Percentiles rank a stretch among this genome's conserved stretches.
Evolutionary conservation across 1,140 invertebrate species (phyloP).

Genomic region (Phymastichus coffea): DNA sequence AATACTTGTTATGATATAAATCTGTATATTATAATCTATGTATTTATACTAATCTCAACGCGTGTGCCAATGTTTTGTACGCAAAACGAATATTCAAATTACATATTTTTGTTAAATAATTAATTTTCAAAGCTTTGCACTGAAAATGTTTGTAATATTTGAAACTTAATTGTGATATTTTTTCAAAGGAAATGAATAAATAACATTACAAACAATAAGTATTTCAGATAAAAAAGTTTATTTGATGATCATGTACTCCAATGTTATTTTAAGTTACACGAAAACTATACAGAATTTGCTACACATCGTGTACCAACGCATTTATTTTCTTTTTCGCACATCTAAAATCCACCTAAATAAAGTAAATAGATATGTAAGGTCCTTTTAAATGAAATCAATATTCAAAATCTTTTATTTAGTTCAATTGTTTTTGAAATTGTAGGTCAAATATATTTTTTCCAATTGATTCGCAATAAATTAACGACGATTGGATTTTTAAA

Average conservation of each 20-base stretch:
- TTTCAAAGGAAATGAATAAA: conserved; percentile 19
- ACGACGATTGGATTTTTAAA: too few species aligned
- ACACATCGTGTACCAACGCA: conserved; percentile 7
- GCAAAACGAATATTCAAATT: too few species aligned
- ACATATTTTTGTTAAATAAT: background rate
- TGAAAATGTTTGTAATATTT: conserved; percentile 10
- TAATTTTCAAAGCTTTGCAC: background rate
- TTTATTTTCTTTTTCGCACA: too few species aligned
- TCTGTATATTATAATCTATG: too few species aligned
- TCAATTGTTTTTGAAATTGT: conserved; percentile 5
- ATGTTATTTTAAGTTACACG: conserved; percentile 25
- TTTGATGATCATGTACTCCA: conserved; percentile 21
- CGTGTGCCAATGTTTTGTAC: too few species aligned
- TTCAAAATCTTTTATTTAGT: background rate
- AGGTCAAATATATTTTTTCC: conserved; percentile 11
- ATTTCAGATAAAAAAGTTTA: conserved; percentile 24
- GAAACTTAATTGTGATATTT: conserved; percentile 29
- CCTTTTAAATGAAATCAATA: background rate
- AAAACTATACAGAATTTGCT: conserved; percentile 25
- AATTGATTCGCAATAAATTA: conserved; percentile 2
- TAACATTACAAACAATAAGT: conserved; percentile 4
- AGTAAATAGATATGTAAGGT: background rate
- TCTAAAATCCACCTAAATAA: too few species aligned
- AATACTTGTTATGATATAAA: too few species aligned
- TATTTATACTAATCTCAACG: too few species aligned